These are phyloP conservation scores for Phalacrocorax brasilianus DNA, from an alignment of 2,113 vertebrate genomes.

Conservation along the genomic window DNA sequence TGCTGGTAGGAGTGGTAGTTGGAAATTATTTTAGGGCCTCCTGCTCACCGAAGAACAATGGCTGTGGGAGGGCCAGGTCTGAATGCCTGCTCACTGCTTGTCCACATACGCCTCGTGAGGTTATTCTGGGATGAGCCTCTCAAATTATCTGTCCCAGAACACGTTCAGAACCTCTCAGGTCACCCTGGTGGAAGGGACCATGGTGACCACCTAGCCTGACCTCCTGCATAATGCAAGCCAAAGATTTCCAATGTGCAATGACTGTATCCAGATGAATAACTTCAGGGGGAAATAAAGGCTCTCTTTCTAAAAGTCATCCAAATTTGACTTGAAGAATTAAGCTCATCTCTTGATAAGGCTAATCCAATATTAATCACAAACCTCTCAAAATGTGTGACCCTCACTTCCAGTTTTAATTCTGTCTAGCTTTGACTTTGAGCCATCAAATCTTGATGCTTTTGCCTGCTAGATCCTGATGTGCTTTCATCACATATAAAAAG, in stretches of 20 bases:
- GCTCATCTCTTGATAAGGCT: background rate
- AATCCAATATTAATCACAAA: constrained; percentile 6
- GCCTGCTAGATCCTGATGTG: constrained; percentile 17
- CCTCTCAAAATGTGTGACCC: background rate
- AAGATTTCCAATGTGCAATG: background rate
- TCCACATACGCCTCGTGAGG: background rate
- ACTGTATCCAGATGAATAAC: background rate
- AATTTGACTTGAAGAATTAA: background rate
- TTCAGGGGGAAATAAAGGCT: background rate
- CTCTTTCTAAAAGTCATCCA: background rate
- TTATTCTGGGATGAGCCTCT: background rate
- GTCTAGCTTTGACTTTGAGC: background rate
- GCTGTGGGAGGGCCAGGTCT: background rate
- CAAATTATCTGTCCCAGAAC: background rate
- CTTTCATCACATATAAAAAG: background rate
- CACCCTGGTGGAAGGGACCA: background rate
- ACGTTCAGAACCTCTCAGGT: background rate
- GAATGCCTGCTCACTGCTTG: background rate
- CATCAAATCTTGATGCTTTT: background rate
- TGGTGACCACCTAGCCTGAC: background rate
- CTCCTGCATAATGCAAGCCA: background rate
- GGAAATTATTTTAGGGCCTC: background rate
- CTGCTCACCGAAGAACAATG: background rate
- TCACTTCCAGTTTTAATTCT: constrained; percentile 57
- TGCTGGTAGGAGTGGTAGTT: background rate